These are phyloP conservation scores for Oncorhynchus keta DNA, from an alignment of 2,113 vertebrate species.

Conservation along the genomic window DNA sequence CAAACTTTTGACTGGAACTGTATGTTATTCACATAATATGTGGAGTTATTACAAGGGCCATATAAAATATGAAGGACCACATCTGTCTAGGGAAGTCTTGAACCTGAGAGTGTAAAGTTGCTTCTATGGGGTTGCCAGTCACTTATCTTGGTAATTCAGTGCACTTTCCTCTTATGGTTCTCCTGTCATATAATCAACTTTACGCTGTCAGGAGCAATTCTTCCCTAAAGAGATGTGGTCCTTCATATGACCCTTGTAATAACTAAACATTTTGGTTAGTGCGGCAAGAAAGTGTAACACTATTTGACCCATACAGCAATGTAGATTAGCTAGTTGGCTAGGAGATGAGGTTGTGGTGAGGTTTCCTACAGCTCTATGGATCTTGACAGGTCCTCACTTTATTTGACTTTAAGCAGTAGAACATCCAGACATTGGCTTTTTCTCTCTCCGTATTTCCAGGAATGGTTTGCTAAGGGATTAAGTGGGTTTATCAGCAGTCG, in stretches of 20 bases:
- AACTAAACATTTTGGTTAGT: background rate
- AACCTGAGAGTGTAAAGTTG: too few relatives aligned
- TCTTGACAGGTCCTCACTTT: background rate
- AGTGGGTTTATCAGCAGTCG: constrained; percentile 6
- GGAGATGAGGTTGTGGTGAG: background rate
- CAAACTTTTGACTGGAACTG: too few relatives aligned
- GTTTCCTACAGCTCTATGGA: background rate
- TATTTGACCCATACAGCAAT: background rate
- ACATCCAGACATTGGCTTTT: background rate
- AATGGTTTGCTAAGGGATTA: constrained; percentile 9
- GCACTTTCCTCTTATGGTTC: background rate
- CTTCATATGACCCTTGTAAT: background rate
- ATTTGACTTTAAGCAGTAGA: background rate
- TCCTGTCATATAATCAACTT: background rate
- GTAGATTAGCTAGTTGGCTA: background rate
- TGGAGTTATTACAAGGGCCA: too few relatives aligned
- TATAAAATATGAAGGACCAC: too few relatives aligned
- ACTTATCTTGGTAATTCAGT: background rate
- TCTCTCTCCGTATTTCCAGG: background rate
- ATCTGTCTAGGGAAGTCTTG: too few relatives aligned
- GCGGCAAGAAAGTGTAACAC: background rate
- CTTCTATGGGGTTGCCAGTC: background rate
- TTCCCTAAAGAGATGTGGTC: background rate
- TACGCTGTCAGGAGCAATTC: background rate
- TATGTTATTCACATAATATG: too few relatives aligned